Evolutionary conservation across 1,140 invertebrate genomes (phyloP).

Genomic region (Solenopsis fugax): DNA sequence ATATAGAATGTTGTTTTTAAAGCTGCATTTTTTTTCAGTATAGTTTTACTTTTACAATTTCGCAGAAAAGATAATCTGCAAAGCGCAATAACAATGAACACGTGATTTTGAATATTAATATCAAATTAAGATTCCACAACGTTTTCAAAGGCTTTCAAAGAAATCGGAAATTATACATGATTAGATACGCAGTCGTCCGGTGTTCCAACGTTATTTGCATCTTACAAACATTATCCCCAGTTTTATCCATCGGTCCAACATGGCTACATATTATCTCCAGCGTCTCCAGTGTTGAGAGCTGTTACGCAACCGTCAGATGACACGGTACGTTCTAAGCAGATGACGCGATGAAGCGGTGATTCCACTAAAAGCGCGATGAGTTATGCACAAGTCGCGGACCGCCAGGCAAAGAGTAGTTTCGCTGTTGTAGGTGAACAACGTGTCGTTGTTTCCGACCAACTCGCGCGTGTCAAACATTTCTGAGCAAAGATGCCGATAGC

Average conservation of each 20-base stretch:
- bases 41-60: not conserved
- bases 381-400: not conserved
- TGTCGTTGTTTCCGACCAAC: conserved; percentile 46
- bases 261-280: conserved; percentile 26
- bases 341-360: conserved; percentile 42
- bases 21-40: not conserved
- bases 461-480: conserved; percentile 44
- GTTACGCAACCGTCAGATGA: conserved; percentile 55
- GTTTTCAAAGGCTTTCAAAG: not conserved
- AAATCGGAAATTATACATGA: conserved; percentile 33
- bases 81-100: not conserved
- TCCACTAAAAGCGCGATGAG: conserved; percentile 56
- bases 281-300: not conserved
- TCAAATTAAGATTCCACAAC: conserved; percentile 14
- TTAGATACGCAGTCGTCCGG: conserved; percentile 16
- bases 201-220: conserved; percentile 18
- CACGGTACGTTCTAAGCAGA: conserved; percentile 55
- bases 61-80: not conserved
- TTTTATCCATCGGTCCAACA: conserved; percentile 13
- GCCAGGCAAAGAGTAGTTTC: conserved; percentile 45
- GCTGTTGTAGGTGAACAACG: conserved; percentile 56
- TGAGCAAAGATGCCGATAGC: conserved; percentile 38
- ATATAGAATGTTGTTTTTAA: not conserved
- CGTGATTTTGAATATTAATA: not conserved
- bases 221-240: conserved; percentile 39